A percentile compares a stretch with the other conserved stretches of the same genome.
phyloP scores from a whole-genome alignment of 1,140 invertebrate genomes.

The Pseudomyrmex gracilis region DNA sequence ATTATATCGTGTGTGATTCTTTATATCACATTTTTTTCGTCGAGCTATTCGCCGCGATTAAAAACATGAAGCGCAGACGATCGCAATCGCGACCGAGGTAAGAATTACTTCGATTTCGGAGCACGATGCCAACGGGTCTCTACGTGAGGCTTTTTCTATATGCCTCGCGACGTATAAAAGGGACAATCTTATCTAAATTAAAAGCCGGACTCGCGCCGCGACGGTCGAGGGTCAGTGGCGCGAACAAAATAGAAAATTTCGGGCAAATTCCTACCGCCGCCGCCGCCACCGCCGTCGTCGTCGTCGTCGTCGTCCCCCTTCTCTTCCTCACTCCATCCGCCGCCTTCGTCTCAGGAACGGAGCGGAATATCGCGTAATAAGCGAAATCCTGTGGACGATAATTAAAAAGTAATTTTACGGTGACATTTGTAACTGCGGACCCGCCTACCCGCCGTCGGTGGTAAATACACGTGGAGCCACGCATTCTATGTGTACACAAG shows the following conservation, averaged over 20 bases:
- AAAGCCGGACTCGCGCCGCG: conserved; percentile 57
- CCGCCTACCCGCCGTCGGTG: conserved; percentile 37
- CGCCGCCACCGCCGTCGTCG: neutral
- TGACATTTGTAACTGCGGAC: conserved; percentile 71
- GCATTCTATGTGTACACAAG: conserved; percentile 46
- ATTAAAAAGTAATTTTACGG: conserved; percentile 82
- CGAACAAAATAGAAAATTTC: conserved; percentile 75
- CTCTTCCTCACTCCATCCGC: neutral
- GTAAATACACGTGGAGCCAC: conserved; percentile 61
- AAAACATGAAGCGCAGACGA: conserved; percentile 43
- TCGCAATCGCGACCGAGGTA: conserved; percentile 35
- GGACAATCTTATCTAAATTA: conserved; percentile 78
- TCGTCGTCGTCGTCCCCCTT: neutral
- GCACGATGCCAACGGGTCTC: conserved; percentile 15
- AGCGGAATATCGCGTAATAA: conserved; percentile 77
- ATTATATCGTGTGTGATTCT: conserved; percentile 3
- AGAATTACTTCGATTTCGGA: conserved; percentile 62
- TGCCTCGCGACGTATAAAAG: conserved; percentile 61
- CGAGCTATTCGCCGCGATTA: conserved; percentile 13
- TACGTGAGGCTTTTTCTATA: conserved; percentile 57
- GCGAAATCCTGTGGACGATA: conserved; percentile 80
- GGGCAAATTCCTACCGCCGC: conserved; percentile 57
- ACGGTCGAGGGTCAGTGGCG: conserved; percentile 68
- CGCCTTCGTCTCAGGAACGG: conserved; percentile 45
- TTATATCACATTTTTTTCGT: neutral